Evolutionary conservation across 2,797 vertebrate species (phyloP), one percentile per base, ranked within the genome.

Genomic region (Spinus pinus): DNA sequence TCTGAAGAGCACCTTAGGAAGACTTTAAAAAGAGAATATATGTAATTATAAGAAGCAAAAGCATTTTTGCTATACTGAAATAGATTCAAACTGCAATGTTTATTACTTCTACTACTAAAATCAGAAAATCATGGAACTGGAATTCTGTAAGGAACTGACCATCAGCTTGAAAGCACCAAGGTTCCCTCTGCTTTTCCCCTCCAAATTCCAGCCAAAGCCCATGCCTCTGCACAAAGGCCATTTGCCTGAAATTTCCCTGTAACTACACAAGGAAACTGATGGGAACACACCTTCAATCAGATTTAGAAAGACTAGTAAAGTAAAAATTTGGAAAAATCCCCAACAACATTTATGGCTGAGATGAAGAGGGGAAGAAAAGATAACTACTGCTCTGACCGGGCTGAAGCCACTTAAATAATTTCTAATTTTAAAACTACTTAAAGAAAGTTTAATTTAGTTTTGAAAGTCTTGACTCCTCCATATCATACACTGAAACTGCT

Each of bases 401-500:
- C 42, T 75, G 58, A 93, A 65, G 31, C 18, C 35, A 58, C 13
- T 9, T n/a, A 24, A 75, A 22, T 24, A 44, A 85, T 14, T 67
- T 66, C 12, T 69, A 2, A 69, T 54, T 78, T 62, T 41, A 72
- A 51, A 87, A 56, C 24, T 31, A 33, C n/a, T 24, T 49, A 30
- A 64, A 70, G 17, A 8, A 87, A 67, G 13, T 31, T 78, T 60
- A 14, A 7, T 41, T 71, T 56, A 22, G 30, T 27, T 27, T n/a
- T 28, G 6, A 20, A 25, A 42, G 31, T 9, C 20, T 58, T 13
- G 30, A 41, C 42, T 57, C 33, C 21, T 39, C 30, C 12, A 2
- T 4, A 10, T 27, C 16, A 61, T 2, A 28, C 30, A 14, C 0
- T 25, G 9, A 67, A 66, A 28, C 12, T 15, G 16, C 12, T 56